Evolutionary conservation across 2,888 invertebrate species (phyloP).

Genomic region (Argyresthia goedartella): DNA sequence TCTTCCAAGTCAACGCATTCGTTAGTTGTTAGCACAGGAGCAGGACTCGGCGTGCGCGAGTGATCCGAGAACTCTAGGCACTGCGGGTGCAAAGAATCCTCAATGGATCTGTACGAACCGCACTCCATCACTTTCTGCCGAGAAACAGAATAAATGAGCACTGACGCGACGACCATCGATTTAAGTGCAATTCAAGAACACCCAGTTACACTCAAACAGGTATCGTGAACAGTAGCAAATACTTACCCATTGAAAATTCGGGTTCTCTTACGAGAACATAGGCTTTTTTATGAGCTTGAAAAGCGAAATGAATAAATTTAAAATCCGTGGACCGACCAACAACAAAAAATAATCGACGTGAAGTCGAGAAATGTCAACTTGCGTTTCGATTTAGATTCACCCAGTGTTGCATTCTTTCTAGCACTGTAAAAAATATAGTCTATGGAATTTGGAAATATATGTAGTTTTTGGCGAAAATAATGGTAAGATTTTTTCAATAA

Average conservation of each 20-base stretch:
- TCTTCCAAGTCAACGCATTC: conserved; percentile 59
- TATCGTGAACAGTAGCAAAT: conserved; percentile 7
- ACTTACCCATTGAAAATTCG: conserved; percentile 62
- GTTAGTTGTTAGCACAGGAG: conserved; percentile 51
- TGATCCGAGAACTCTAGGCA: conserved; percentile 46
- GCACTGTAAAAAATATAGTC: too few species aligned
- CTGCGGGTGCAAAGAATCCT: conserved; percentile 47
- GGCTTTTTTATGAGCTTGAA: conserved; percentile 26
- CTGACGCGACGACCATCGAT: conserved; percentile 7
- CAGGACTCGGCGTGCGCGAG: conserved; percentile 45
- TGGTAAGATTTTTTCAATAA: too few species aligned
- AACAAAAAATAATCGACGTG: conserved; percentile 13
- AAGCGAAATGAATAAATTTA: conserved; percentile 8
- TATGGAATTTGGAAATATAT: too few species aligned
- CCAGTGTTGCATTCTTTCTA: too few species aligned
- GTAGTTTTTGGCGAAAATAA: too few species aligned
- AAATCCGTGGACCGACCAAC: conserved; percentile 22
- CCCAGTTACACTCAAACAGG: not conserved
- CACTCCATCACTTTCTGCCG: conserved; percentile 66
- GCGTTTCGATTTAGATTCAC: too few species aligned
- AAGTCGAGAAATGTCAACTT: not conserved
- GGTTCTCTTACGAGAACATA: conserved; percentile 65
- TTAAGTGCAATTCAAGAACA: conserved; percentile 13
- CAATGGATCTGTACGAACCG: conserved; percentile 53
- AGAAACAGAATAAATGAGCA: conserved; percentile 30